Percentiles rank a stretch among this genome's conserved stretches.
These are phyloP conservation scores for Monopis laevigella DNA, from an alignment of 2,888 invertebrate genomes.

Conservation along the genomic window DNA sequence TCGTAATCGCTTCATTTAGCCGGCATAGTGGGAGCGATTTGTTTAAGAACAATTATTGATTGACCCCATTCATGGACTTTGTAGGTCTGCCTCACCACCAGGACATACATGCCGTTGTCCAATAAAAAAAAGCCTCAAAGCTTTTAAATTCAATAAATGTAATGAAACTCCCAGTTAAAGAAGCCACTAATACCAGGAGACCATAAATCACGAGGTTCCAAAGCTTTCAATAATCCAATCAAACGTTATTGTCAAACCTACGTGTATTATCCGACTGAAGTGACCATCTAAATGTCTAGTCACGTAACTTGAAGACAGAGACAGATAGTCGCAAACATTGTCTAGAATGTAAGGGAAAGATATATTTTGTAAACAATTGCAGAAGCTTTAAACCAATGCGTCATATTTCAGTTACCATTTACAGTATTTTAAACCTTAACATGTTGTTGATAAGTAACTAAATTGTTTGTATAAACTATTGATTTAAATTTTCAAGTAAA, in stretches of 20 bases:
- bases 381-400: slow-evolving; percentile 15
- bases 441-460: slow-evolving; percentile 5
- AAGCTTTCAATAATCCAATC: slow-evolving; percentile 60
- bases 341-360: slow-evolving; percentile 26
- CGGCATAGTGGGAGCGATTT: no score
- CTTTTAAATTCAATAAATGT: no score
- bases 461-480: slow-evolving; percentile 8
- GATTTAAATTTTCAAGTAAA: slow-evolving; percentile 13
- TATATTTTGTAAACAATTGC: slow-evolving; percentile 39
- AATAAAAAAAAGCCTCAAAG: no score
- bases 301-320: slow-evolving; percentile 36
- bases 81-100: no score
- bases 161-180: no score
- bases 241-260: slow-evolving; percentile 60
- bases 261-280: slow-evolving; percentile 46
- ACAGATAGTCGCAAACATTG: slow-evolving; percentile 22
- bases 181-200: background rate
- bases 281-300: slow-evolving; percentile 52
- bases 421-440: slow-evolving; percentile 16
- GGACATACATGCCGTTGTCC: no score
- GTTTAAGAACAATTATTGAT: no score
- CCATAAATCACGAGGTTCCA: slow-evolving; percentile 46
- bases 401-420: slow-evolving; percentile 15
- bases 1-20: no score
- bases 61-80: no score